Percentiles rank a stretch among this genome's conserved stretches.
Evolutionary conservation across 2,797 vertebrate genomes (phyloP).

Genomic region (Carcharodon carcharias): DNA sequence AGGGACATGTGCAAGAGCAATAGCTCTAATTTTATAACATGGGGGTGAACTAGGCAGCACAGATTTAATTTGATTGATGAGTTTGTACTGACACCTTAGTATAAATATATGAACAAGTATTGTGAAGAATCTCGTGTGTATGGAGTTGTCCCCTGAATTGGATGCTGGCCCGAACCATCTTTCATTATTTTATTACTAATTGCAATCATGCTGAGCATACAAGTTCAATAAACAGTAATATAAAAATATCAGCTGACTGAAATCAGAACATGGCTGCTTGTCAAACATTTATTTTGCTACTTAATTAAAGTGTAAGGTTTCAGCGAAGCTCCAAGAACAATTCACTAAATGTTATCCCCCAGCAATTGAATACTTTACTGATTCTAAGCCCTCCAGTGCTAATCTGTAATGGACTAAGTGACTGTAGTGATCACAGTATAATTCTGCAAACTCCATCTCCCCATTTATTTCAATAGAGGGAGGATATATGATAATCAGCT

Average conservation of each 20-base stretch:
- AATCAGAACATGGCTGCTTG: not conserved
- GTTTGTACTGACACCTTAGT: not conserved
- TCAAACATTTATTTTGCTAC: not conserved
- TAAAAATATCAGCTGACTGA: not conserved
- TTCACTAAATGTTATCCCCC: not conserved
- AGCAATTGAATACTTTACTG: not conserved
- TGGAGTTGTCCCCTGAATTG: not conserved
- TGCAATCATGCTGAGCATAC: not conserved
- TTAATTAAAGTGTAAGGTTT: not conserved
- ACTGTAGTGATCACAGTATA: not conserved
- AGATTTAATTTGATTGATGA: not conserved
- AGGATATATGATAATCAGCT: not conserved
- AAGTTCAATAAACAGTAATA: not conserved
- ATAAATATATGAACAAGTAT: not conserved
- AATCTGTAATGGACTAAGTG: not conserved
- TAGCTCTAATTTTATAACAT: not conserved
- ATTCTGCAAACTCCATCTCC: not conserved
- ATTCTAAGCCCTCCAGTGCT: not conserved
- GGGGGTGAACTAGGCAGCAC: not conserved
- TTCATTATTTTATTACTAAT: too few relatives aligned
- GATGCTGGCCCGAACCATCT: too few relatives aligned
- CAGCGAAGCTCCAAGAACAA: not conserved
- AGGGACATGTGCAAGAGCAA: not conserved
- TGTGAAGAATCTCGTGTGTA: not conserved
- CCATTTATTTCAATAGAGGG: not conserved